Base-by-base conservation (phyloP, 2,113 vertebrate genomes). In the Pardalotus punctatus region DNA sequence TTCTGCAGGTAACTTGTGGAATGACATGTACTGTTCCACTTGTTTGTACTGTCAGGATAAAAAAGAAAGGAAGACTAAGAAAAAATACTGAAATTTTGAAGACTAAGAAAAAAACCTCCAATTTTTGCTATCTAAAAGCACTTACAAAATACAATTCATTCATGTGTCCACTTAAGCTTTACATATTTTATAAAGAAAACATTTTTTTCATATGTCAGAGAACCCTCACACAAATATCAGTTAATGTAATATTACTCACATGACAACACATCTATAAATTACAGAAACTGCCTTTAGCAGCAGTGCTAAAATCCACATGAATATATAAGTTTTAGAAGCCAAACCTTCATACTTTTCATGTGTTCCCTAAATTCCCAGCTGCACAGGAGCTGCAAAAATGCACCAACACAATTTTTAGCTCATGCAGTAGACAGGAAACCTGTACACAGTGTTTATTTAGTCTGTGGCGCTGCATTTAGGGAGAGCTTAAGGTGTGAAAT, bases 11-110 rank as follows among this genome's bases (percentile, higher is more conserved):
- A 99, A 97, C 91, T 99, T 99, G 98, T 99, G 99, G 97, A 99
- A 99, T 58, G 99, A 99, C 99, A 99, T 99, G 97, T 99, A 99
- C 88, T 99, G 99, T 93, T 99, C 99, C 97, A 99, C 99, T 99
- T 99, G 99, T 84, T 99, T 99, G 94, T 99, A 99, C 99, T 99
- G 97, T 88, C 71, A 97, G 81, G 67, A 79, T 40, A 97, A 87
- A 81, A 57, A 96, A 90, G 5, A 96, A 88, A 74, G 47, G 94
- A 88, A 94, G 11, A 88, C 54, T 95, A 25, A 94, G 62, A 38
- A 85, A 74, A 58, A 58, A 9, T n/a, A n/a, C n/a, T n/a, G n/a
- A n/a, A n/a, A n/a, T n/a, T n/a, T n/a, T n/a, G 6, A 88, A 79
- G 22, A 88, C 54, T 95, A 25, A 94, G 62, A 38, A 85, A 74